Evolutionary conservation across 1,140 invertebrate species (phyloP), one percentile per base, ranked within the genome.

Genomic region (Euglossa dilemma): DNA sequence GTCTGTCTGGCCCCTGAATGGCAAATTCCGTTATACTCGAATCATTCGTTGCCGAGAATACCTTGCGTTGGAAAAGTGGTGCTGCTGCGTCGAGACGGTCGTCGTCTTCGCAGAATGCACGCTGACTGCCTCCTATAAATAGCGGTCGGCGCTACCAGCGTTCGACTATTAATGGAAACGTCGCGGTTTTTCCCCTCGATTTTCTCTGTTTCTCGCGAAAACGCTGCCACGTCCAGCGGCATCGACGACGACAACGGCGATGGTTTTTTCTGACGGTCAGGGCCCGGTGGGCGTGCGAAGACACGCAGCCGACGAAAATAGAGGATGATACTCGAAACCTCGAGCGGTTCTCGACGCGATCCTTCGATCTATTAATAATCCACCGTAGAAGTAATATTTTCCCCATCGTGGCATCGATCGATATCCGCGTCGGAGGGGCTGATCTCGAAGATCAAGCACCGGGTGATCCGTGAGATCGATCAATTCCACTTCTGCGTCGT

Each of bases 71-170:
- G 43, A 47, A 76, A 82, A 73, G 47, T 67, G 66, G 61, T 36
- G 61, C 47, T 74, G 76, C 80, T 52, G 66, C 81, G 66, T 43
- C 56, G 61, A 36, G 66, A 72, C 77, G 61, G 14, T 63, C 59
- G 45, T 63, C 57, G 52, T 45, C 72, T 79, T 70, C 59, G 76
- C 47, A 70, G 72, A 88, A 88, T 89, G 73, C 87, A 80, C 72
- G 82, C 52, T 84, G 82, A 86, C 84, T 80, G 78, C 80, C 56
- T 72, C 57, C 56, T 90, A 91, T 91, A 90, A 90, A 91, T 90
- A 90, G 81, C 64, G 43, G 23, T 28, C 80, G 74, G 82, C 74
- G 83, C 86, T 83, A 86, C 72, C 63, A 70, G 72, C 82, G 73
- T 82, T 83, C 66, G 72, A 84, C 86, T 91, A 91, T 90, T 90